Percentiles rank a stretch among this genome's conserved stretches.
Evolutionary conservation across 2,113 vertebrate species (phyloP).

Genomic region (Craseonycteris thonglongyai): DNA sequence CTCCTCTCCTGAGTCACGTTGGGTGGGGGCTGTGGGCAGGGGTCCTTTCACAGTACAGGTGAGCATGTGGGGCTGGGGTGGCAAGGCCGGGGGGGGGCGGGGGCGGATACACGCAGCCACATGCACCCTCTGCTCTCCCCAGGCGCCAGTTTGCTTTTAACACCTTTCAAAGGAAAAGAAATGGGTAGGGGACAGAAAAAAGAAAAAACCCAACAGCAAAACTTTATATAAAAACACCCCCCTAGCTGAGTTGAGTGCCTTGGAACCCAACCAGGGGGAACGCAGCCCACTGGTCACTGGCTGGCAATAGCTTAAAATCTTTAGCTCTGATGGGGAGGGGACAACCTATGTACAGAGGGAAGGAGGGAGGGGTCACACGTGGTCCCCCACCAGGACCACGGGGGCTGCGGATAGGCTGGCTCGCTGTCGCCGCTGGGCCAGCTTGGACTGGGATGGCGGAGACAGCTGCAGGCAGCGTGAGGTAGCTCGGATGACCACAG

Average conservation of each 20-base stretch:
- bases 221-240: conserved; percentile 66
- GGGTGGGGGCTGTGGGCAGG: neutral
- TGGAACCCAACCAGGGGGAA: conserved; percentile 73
- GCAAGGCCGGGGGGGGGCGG: neutral
- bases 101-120: neutral
- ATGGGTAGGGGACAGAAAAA: neutral
- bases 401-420: conserved; percentile 87
- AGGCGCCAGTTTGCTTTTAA: conserved; percentile 20
- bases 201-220: conserved; percentile 27
- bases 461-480: conserved; percentile 92
- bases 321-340: neutral
- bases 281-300: conserved; percentile 63
- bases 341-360: conserved; percentile 30
- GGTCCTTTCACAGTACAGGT: conserved; percentile 40
- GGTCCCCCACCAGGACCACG: conserved; percentile 91
- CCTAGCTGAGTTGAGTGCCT: conserved; percentile 82
- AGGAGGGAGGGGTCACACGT: neutral
- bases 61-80: neutral
- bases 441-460: conserved; percentile 91
- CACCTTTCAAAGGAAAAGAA: neutral
- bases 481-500: conserved; percentile 87
- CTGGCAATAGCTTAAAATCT: conserved; percentile 45
- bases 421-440: conserved; percentile 92
- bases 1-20: conserved; percentile 1
- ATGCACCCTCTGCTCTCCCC: neutral